These are phyloP conservation scores for Heliconius hortense DNA, from an alignment of 2,888 invertebrate species.

Conservation along the genomic window DNA sequence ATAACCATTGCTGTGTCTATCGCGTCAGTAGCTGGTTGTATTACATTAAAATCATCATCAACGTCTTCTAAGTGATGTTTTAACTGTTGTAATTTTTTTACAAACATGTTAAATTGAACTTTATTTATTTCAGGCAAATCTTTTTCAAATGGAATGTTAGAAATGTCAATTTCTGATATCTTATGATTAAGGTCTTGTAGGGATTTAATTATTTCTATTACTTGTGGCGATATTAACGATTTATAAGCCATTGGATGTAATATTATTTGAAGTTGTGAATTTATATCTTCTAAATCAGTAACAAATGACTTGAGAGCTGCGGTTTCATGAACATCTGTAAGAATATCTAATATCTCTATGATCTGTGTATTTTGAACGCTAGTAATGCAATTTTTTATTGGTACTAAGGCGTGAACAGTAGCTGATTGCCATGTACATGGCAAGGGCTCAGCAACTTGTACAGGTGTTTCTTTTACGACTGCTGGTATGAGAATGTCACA, in stretches of 20 bases:
- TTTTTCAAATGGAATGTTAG: slow-evolving; percentile 71
- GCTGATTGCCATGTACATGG: slow-evolving; percentile 43
- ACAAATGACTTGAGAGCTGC: slow-evolving; percentile 63
- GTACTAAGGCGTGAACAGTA: slow-evolving; percentile 62
- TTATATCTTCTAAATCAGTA: slow-evolving; percentile 58
- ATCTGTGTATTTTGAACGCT: slow-evolving; percentile 64
- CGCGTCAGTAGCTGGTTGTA: slow-evolving; percentile 61
- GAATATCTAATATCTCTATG: slow-evolving; percentile 62
- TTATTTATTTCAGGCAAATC: slow-evolving; percentile 63
- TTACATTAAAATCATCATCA: slow-evolving; percentile 57
- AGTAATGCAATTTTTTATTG: slow-evolving; percentile 63
- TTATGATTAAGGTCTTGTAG: slow-evolving; percentile 66
- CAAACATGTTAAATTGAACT: slow-evolving; percentile 62
- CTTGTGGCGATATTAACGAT: slow-evolving; percentile 48
- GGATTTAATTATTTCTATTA: slow-evolving; percentile 65
- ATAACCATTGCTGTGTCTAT: slow-evolving; percentile 63
- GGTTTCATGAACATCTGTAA: slow-evolving; percentile 66
- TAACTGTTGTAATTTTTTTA: slow-evolving; percentile 60
- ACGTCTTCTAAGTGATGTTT: slow-evolving; percentile 64
- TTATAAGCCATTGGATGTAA: slow-evolving; percentile 59
- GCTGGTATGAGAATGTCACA: slow-evolving; percentile 62
- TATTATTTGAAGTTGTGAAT: slow-evolving; percentile 62
- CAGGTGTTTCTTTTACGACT: slow-evolving; percentile 55
- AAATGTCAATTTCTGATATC: slow-evolving; percentile 63
- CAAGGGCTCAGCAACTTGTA: slow-evolving; percentile 48